These are phyloP conservation scores for Diabrotica virgifera DNA, from an alignment of 1,140 invertebrate genomes.

Conservation along the genomic window DNA sequence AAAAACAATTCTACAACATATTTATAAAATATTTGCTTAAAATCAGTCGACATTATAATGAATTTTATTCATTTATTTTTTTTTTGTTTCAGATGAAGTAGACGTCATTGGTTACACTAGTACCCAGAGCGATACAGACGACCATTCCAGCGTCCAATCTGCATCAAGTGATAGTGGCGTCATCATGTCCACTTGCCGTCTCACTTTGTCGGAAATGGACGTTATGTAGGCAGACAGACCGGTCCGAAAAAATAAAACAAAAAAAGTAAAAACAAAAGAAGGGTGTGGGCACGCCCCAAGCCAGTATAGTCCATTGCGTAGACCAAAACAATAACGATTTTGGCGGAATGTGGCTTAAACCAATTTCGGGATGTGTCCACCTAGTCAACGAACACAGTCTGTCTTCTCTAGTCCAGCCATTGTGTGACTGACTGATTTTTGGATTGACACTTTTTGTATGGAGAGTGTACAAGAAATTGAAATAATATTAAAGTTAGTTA, in stretches of 20 bases:
- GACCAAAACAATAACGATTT: neutral
- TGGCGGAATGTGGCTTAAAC: constrained; percentile 1
- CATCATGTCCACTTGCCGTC: constrained; percentile 68
- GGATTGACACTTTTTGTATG: neutral
- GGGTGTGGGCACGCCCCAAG: constrained; percentile 36
- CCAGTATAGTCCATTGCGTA: constrained; percentile 29
- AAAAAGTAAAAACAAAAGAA: constrained; percentile 5
- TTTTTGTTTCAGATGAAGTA: constrained; percentile 73
- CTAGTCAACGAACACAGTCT: constrained; percentile 40
- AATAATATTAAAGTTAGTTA: no score
- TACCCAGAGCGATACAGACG: constrained; percentile 81
- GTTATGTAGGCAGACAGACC: constrained; percentile 43
- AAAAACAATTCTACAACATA: no score
- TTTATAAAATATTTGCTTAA: no score
- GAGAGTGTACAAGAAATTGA: no score
- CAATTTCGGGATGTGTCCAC: constrained; percentile 18
- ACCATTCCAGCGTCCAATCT: constrained; percentile 75
- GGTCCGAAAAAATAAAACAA: constrained; percentile 14
- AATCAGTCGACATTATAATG: neutral
- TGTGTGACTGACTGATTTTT: constrained; percentile 15
- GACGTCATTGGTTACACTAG: constrained; percentile 84
- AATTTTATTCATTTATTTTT: constrained; percentile 16
- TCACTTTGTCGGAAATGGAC: constrained; percentile 54
- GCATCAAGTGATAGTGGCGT: constrained; percentile 75
- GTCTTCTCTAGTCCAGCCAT: constrained; percentile 21